Evolutionary conservation across 2,113 vertebrate species (phyloP).

Genomic region (Campylorhamphus procurvoides): DNA sequence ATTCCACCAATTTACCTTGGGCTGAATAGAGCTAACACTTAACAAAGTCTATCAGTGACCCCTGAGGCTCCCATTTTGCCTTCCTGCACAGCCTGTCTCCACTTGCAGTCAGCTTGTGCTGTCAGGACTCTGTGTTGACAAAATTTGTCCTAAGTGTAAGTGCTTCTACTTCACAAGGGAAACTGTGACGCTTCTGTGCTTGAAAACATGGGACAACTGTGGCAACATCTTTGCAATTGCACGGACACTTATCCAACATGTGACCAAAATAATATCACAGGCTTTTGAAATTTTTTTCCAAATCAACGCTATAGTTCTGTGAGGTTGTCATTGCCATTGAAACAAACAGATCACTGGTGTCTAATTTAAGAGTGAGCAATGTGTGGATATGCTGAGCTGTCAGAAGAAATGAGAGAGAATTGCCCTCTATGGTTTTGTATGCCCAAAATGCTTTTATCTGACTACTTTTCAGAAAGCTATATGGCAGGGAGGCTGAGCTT

Average conservation of each 20-base stretch:
- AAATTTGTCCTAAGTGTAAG: background rate
- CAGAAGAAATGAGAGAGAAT: background rate
- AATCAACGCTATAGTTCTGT: background rate
- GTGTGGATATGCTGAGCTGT: background rate
- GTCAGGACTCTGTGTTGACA: background rate
- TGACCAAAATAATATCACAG: background rate
- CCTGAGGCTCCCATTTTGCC: background rate
- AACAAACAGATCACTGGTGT: background rate
- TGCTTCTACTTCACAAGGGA: background rate
- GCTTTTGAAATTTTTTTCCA: background rate
- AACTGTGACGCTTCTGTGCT: background rate
- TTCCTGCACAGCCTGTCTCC: fast-evolving
- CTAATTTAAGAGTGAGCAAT: background rate
- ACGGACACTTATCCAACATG: background rate
- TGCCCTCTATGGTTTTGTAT: background rate
- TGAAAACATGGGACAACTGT: background rate
- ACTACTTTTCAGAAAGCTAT: background rate
- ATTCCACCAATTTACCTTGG: background rate
- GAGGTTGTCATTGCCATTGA: background rate
- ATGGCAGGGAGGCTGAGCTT: background rate
- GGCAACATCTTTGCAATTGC: background rate
- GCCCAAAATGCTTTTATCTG: background rate
- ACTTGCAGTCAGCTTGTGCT: background rate
- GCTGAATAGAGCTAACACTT: background rate
- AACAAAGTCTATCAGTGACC: background rate